Evolutionary conservation across 2,888 invertebrate genomes (phyloP).

Genomic region (Cybosia mesomella): DNA sequence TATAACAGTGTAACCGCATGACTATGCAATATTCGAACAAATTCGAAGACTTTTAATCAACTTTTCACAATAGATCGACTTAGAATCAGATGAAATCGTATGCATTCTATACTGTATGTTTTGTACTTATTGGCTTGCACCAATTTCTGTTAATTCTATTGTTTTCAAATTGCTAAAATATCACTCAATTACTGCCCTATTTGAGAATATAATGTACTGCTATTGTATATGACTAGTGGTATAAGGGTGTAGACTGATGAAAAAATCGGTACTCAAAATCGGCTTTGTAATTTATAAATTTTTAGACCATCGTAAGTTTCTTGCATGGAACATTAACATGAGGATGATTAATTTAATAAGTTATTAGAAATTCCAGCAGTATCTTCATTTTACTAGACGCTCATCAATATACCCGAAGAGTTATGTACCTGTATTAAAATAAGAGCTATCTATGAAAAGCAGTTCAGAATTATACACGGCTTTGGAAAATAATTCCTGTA

Average conservation of each 20-base stretch:
- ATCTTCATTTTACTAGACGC: background rate
- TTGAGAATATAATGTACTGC: slow-evolving; percentile 72
- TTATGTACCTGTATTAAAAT: background rate
- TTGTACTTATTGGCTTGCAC: slow-evolving; percentile 73
- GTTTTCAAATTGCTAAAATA: slow-evolving; percentile 61
- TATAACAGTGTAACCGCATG: slow-evolving; percentile 28
- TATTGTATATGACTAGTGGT: slow-evolving; percentile 80
- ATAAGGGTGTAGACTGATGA: slow-evolving; percentile 60
- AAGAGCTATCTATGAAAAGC: background rate
- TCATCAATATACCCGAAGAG: background rate
- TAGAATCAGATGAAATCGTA: slow-evolving; percentile 36
- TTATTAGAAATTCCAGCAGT: background rate
- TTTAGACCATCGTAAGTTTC: background rate
- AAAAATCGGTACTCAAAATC: slow-evolving; percentile 23
- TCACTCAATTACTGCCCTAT: slow-evolving; percentile 66
- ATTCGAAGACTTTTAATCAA: background rate
- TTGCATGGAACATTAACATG: background rate
- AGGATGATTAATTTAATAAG: background rate
- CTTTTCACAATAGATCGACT: slow-evolving; percentile 19
- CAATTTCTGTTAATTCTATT: slow-evolving; percentile 54
- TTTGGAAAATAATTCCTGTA: slow-evolving; percentile 9
- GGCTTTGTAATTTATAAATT: background rate
- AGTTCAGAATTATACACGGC: background rate
- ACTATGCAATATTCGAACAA: slow-evolving; percentile 23
- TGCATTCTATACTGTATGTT: slow-evolving; percentile 45